Percentiles rank a stretch among this genome's conserved stretches.
These are phyloP conservation scores for Pterostichus madidus DNA, from an alignment of 2,888 invertebrate genomes.

Conservation along the genomic window DNA sequence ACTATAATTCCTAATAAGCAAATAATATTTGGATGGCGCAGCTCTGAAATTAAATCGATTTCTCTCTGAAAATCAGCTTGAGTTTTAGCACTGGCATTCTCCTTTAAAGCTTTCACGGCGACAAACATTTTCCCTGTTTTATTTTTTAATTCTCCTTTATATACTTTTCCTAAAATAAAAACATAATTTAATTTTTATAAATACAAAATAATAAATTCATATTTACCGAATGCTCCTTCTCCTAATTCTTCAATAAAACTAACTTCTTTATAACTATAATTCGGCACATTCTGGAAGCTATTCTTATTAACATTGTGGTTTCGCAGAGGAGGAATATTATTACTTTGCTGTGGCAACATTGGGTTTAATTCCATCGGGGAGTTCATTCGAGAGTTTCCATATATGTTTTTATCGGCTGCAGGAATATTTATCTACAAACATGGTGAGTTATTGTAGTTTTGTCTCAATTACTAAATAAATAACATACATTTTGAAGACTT, in stretches of 20 bases:
- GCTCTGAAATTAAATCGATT: constrained; percentile 95
- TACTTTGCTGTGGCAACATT: constrained; percentile 81
- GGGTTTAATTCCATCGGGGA: constrained; percentile 92
- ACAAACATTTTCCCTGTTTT: constrained; percentile 87
- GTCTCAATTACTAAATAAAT: constrained; percentile 28
- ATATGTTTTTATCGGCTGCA: constrained; percentile 89
- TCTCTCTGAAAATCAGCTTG: constrained; percentile 95
- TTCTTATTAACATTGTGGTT: constrained; percentile 73
- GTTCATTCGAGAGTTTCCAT: constrained; percentile 87
- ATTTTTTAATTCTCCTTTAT: constrained; percentile 92
- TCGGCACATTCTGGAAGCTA: constrained; percentile 83
- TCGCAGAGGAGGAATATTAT: constrained; percentile 77
- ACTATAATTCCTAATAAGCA: constrained; percentile 95
- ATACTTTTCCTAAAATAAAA: constrained; percentile 86
- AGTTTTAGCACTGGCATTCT: constrained; percentile 94
- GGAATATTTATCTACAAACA: constrained; percentile 81
- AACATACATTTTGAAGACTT: constrained; percentile 82
- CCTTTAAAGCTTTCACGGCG: constrained; percentile 96
- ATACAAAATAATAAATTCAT: constrained; percentile 30
- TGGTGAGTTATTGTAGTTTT: constrained; percentile 55
- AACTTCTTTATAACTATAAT: constrained; percentile 91
- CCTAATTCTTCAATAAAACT: constrained; percentile 94
- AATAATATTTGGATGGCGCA: constrained; percentile 97
- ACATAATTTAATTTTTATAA: constrained; percentile 36
- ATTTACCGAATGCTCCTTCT: constrained; percentile 95